Base-by-base conservation (phyloP, 2,797 vertebrate genomes). In the Artibeus jamaicensis region DNA sequence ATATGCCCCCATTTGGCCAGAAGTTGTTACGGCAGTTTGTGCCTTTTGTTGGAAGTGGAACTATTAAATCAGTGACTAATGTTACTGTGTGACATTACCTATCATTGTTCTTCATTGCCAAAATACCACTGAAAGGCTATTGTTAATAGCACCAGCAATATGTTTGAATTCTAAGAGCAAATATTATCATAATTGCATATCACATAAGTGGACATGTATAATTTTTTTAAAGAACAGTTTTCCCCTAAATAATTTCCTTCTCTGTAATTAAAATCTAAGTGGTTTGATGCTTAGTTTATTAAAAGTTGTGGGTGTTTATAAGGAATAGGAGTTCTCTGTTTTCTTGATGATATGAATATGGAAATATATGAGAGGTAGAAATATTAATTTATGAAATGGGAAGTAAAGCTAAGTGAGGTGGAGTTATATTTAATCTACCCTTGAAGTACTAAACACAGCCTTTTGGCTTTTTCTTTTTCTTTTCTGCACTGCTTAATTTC, bases 211-310 rank as follows among this genome's bases (percentile, higher is more conserved):
- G 76, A 90, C 26, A n/a, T 90, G 16, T 39, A 24, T 94, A 81
- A 86, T 96, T 95, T 96, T 83, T 22, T 97, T 96, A 48, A 95
- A 84, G 85, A 95, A 59, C 29, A 70, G 14, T 82, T 92, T 88
- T 82, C 74, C 55, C 62, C 34, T 44, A 9, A 94, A 81, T 70
- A 86, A 73, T 94, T 93, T 92, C 62, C 46, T 90, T 89, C 37
- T 91, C 8, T 73, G 19, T 50, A 71, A 88, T 89, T 73, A 89
- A 76, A 93, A 68, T 68, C 65, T 78, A 62, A 89, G 34, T 89
- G 16, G 91, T 84, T 81, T 83, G 74, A 94, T 62, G 46, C 39
- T 89, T 93, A 42, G n/a, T 91, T 90, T 94, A 68, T 87, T 76
- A 93, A 68, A 81, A 46, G 11, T 90, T 87, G 26, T 92, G 26